Percentiles rank a stretch among this genome's conserved stretches.
Conservation (phyloP, 2,888 invertebrate species). For the Blera fallax region DNA sequence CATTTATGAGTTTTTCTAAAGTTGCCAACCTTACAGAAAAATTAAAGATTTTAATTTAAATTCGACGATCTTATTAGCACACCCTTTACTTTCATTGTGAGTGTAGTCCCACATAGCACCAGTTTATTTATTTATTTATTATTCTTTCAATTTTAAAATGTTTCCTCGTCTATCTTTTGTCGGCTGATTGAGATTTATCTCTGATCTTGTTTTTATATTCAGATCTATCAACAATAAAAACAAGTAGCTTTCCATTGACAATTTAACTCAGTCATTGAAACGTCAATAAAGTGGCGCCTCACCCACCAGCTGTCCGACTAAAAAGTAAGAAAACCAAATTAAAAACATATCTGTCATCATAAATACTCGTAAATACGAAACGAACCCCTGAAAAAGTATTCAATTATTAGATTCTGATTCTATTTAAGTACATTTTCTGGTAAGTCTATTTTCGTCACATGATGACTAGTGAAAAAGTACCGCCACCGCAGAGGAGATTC, state of each 20-base stretch:
- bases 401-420: background rate
- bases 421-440: background rate
- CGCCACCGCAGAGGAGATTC: slow-evolving; percentile 10
- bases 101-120: too few species aligned
- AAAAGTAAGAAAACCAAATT: slow-evolving; percentile 9
- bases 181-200: too few species aligned
- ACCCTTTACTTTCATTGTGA: too few species aligned
- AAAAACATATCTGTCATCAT: slow-evolving; percentile 13
- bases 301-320: background rate
- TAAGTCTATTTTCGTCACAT: slow-evolving; percentile 13
- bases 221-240: too few species aligned
- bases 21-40: too few species aligned
- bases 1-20: too few species aligned
- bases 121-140: too few species aligned
- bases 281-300: slow-evolving; percentile 9
- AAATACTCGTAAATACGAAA: slow-evolving; percentile 5
- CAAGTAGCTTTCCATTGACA: background rate
- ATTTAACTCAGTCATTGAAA: background rate
- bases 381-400: background rate
- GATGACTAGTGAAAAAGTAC: slow-evolving; percentile 33
- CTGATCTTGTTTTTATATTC: too few species aligned
- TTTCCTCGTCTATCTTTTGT: too few species aligned
- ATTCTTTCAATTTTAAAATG: too few species aligned
- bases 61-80: too few species aligned
- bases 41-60: too few species aligned